phyloP scores from a whole-genome alignment of 2,888 invertebrate genomes.

The Aphidius colemani region DNA sequence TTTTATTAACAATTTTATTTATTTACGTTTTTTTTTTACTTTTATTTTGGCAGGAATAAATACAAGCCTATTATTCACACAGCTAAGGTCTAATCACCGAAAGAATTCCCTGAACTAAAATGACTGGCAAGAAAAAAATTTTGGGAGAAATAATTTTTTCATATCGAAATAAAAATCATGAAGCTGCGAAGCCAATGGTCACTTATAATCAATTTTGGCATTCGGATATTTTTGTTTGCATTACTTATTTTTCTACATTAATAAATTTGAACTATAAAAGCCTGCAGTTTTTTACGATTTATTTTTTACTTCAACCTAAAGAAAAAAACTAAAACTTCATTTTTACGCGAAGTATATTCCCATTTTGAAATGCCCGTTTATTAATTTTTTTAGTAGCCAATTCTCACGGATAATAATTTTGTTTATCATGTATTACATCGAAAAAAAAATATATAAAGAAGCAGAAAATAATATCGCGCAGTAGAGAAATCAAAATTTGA shows the following conservation, averaged over 20 bases:
- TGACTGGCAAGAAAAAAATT: no score
- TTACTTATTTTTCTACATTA: not conserved
- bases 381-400: not conserved
- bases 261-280: not conserved
- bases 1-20: slow-evolving; percentile 3
- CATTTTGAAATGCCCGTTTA: no score
- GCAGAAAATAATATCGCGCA: not conserved
- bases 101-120: no score
- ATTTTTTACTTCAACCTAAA: not conserved
- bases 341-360: not conserved
- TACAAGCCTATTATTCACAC: not conserved
- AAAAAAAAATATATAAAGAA: not conserved
- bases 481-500: slow-evolving; percentile 3
- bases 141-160: not conserved
- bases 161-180: not conserved
- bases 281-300: not conserved
- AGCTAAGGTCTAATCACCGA: not conserved
- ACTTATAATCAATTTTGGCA: no score
- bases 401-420: slow-evolving; percentile 16
- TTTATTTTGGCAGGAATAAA: not conserved
- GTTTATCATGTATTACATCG: slow-evolving; percentile 5
- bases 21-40: not conserved
- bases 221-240: no score
- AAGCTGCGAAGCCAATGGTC: not conserved
- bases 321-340: not conserved